These are phyloP conservation scores for Chionomys nivalis DNA, from an alignment of 2,113 vertebrate species.

Conservation along the genomic window DNA sequence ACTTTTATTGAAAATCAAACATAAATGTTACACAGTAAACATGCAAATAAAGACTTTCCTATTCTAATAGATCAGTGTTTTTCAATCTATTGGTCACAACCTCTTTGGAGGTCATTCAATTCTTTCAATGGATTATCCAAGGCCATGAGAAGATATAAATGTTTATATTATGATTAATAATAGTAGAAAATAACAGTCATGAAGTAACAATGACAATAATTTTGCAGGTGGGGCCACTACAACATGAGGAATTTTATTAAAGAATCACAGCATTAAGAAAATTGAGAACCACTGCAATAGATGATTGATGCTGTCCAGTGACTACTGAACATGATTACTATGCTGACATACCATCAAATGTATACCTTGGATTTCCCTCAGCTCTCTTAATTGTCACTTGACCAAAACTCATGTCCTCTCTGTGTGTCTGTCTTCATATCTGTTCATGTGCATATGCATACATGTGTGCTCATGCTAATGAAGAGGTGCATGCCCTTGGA, in stretches of 20 bases:
- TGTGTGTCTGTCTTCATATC: background rate
- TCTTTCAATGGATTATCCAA: background rate
- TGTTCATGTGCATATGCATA: background rate
- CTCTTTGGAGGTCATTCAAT: background rate
- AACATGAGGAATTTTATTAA: background rate
- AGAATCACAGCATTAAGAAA: background rate
- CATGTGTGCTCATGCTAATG: background rate
- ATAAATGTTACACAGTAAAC: background rate
- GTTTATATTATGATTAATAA: background rate
- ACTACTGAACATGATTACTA: background rate
- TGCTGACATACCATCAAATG: background rate
- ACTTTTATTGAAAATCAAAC: background rate
- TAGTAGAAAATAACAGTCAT: background rate
- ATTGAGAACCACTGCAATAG: background rate
- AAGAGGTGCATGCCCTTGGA: background rate
- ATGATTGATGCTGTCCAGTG: background rate
- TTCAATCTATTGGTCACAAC: background rate
- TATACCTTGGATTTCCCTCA: background rate
- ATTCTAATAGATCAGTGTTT: background rate
- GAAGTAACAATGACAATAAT: background rate
- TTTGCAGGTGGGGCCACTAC: background rate
- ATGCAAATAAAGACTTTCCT: background rate
- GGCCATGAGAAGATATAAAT: background rate
- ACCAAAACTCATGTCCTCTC: background rate
- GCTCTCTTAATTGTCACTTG: background rate